Base-by-base conservation (phyloP, 2,888 invertebrate species). In the Troilus luridus region DNA sequence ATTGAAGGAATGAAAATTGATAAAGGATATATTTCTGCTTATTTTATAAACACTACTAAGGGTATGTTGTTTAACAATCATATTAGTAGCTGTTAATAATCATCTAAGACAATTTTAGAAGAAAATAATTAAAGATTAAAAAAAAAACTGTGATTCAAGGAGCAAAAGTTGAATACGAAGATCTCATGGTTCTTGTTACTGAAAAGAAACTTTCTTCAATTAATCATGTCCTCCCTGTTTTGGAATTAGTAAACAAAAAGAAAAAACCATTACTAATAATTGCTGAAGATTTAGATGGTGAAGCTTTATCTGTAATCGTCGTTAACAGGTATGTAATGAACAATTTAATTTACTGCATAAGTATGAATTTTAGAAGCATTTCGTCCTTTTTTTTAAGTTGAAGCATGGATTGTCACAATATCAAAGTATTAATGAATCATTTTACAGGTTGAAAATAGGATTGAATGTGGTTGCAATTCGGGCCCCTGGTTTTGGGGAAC, bases 1-100 rank as follows among this genome's bases (percentile, higher is more conserved):
- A 98, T 98, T 93, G 99, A 99, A 95, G 99, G 99, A 93, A 98
- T 99, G 98, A 99, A 99, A 95, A 99, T 99, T 94, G 99, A 99
- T 94, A 96, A 99, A 93, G 99, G 99, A 93, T 99, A 99, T 95
- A 99, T 99, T 94, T 99, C 99, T 92, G 99, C 99, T 81, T 99
- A 99, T 95, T 99, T 99, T 95, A 99, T 99, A 94, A 99, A 99
- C 95, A 98, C 98, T 0, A 96, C 98, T 19, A 99, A 99, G 95
- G 99, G 96, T 95, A 60, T 58, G 60, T 62, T 56, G 19, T 85
- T 58, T 19, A 12, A 56, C n/a, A 54, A 85, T 85, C 11, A 56
- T 85, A 7, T 54, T 19, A 56, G n/a, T 21, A 81, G 21, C 21
- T 54, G 3, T 54, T 81, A 11, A 54, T 54, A 9, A 12, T n/a